A percentile compares a stretch with the other conserved stretches of the same genome.
Evolutionary conservation across 2,797 vertebrate species (phyloP).

Genomic region (Molossus alvarezi): DNA sequence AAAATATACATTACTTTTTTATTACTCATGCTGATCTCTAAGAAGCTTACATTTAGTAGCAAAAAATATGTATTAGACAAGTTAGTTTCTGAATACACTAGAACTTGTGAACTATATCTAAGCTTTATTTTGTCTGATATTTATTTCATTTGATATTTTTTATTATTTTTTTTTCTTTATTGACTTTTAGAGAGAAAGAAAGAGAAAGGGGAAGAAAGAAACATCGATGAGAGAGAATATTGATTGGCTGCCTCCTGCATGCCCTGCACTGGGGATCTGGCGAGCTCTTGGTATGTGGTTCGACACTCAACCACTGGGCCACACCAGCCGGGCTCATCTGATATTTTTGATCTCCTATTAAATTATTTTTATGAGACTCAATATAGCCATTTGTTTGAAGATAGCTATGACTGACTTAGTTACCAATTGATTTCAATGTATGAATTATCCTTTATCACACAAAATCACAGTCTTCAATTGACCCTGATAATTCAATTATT

Average conservation of each 20-base stretch:
- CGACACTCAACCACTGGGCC: too few relatives aligned
- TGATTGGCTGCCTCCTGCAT: too few relatives aligned
- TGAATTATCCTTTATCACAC: constrained; percentile 84
- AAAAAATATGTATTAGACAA: not conserved
- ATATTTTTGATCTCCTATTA: constrained; percentile 67
- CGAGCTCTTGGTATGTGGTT: too few relatives aligned
- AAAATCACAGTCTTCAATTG: constrained; percentile 85
- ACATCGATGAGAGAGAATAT: too few relatives aligned
- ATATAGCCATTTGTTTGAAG: constrained; percentile 81
- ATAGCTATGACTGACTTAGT: constrained; percentile 79
- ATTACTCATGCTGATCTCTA: not conserved
- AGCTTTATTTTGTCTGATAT: not conserved
- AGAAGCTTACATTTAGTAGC: not conserved
- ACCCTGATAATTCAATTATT: constrained; percentile 84
- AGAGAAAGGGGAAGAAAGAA: too few relatives aligned
- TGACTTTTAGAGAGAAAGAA: too few relatives aligned
- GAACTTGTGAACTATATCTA: not conserved
- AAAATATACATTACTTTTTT: not conserved
- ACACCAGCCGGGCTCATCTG: not conserved
- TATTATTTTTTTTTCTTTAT: too few relatives aligned
- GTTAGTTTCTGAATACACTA: constrained; percentile 39
- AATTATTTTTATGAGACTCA: constrained; percentile 72
- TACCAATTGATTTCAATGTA: constrained; percentile 86
- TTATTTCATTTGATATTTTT: not conserved
- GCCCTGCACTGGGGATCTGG: too few relatives aligned